These are phyloP conservation scores for Diarsia mendica DNA, from an alignment of 2,888 invertebrate species.

Conservation along the genomic window DNA sequence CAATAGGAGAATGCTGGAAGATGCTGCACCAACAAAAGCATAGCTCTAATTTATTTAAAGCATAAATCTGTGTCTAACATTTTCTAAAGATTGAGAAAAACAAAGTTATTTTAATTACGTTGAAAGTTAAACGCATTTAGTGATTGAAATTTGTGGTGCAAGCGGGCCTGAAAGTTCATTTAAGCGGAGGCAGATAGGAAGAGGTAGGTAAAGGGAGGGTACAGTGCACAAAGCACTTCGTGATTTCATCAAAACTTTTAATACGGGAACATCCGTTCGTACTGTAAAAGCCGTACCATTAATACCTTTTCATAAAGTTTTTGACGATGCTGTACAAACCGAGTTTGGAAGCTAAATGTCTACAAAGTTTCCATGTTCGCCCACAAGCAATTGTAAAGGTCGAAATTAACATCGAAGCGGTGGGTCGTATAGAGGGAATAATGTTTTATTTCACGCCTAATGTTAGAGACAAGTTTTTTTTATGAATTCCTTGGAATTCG, in stretches of 20 bases:
- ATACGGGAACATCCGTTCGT: slow-evolving; percentile 51
- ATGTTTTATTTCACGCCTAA: slow-evolving; percentile 45
- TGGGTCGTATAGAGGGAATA: slow-evolving; percentile 35
- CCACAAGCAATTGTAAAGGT: slow-evolving; percentile 40
- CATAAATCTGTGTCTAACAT: neutral
- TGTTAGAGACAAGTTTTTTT: slow-evolving; percentile 64
- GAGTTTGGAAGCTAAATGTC: slow-evolving; percentile 42
- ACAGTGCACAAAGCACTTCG: slow-evolving; percentile 22
- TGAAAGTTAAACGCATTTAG: neutral
- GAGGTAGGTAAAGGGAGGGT: neutral
- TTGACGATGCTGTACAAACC: slow-evolving; percentile 45
- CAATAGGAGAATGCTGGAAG: neutral
- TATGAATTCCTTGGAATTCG: slow-evolving; percentile 64
- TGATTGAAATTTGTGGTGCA: neutral
- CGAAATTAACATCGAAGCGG: slow-evolving; percentile 53
- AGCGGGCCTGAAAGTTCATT: slow-evolving; percentile 19
- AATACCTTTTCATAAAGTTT: slow-evolving; percentile 58
- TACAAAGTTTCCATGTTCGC: slow-evolving; percentile 51
- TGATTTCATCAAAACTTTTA: slow-evolving; percentile 64
- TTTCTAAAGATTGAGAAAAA: neutral
- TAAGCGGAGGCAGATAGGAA: slow-evolving; percentile 11
- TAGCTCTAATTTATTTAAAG: neutral
- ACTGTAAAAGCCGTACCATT: slow-evolving; percentile 53
- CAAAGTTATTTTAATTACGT: neutral
- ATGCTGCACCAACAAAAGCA: neutral